Evolutionary conservation across 2,113 vertebrate species (phyloP), one percentile per base, ranked within the genome.

Genomic region (Ploceus nigricollis): DNA sequence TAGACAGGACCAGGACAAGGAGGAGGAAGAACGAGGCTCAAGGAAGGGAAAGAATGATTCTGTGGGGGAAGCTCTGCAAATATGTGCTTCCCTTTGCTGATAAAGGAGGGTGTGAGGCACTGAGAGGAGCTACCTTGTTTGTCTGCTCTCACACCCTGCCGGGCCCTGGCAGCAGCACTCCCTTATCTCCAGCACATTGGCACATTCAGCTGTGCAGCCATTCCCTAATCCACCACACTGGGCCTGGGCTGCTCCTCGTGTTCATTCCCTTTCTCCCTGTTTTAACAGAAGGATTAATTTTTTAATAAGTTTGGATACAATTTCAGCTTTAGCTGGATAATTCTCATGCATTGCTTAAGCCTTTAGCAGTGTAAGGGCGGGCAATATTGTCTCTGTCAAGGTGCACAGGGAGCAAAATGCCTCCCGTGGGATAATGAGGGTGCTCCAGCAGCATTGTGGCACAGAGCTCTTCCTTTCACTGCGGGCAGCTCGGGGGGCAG

Each of bases 1-100:
- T 31, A 5, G 35, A 54, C 75, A 11, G 15, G 24, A 63, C 18
- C 22, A 33, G 82, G 50, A 16, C 35, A 39, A 79, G 37, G 28
- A 58, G 58, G 30, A 92, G 30, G 71, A 86, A 87, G 73, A 66
- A 64, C 0, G 10, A 82, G 64, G 58, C 53, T 7, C 47, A 54
- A 54, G 58, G 85, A 44, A 63, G 81, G 64, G 81, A 71, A 82
- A 40, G 73, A 82, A 61, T 56, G 81, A 71, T 87, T 68, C 39
- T 35, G 14, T 8, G 44, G 40, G 53, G 45, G 19, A 75, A 91
- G 75, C 28, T 51, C 57, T 86, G 76, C 53, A 82, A 91, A 19
- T 50, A 94, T 44, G 51, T 10, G n/a, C 89, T 94, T 97, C 93
- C 82, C 21, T 90, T 89, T 94, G 60, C 91, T 75, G 91, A 28